phyloP scores from a whole-genome alignment of 2,888 invertebrate species.

The Drosophila incognita region DNA sequence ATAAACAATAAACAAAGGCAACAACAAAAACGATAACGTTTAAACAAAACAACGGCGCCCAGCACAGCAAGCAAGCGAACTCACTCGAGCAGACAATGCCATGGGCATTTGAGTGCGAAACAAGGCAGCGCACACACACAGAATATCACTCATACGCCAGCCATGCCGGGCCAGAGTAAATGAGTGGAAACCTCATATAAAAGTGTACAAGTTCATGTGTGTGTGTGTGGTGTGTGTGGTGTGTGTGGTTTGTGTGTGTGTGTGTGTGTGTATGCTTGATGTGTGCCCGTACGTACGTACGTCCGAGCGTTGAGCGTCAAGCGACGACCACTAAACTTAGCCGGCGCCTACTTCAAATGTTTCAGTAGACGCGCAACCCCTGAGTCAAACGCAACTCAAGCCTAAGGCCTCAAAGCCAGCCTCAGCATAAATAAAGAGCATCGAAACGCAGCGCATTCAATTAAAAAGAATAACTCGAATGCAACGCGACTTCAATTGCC shows the following conservation, averaged over 20 bases:
- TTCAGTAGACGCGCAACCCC: conserved; percentile 83
- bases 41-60: conserved; percentile 78
- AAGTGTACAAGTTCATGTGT: conserved; percentile 7
- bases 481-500: conserved; percentile 28
- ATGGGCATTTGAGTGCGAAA: conserved; percentile 73
- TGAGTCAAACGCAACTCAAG: conserved; percentile 74
- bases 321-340: conserved; percentile 69
- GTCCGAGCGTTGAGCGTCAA: conserved; percentile 52
- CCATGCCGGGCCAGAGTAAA: conserved; percentile 56
- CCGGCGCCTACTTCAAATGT: conserved; percentile 70
- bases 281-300: conserved; percentile 21
- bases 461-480: conserved; percentile 9
- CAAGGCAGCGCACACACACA: conserved; percentile 43
- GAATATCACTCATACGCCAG: conserved; percentile 77
- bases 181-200: conserved; percentile 61
- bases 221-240: conserved; percentile 11
- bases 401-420: conserved; percentile 40
- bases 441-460: conserved; percentile 20
- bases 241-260: conserved; percentile 15
- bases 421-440: conserved; percentile 22
- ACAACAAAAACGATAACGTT: conserved; percentile 78
- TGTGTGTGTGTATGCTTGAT: conserved; percentile 22
- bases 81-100: conserved; percentile 73
- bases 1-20: conserved; percentile 75
- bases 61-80: conserved; percentile 68